A percentile compares a stretch with the other conserved stretches of the same genome.
Conservation (phyloP, 2,797 vertebrate species). For the Hapalemur alaotrensis region DNA sequence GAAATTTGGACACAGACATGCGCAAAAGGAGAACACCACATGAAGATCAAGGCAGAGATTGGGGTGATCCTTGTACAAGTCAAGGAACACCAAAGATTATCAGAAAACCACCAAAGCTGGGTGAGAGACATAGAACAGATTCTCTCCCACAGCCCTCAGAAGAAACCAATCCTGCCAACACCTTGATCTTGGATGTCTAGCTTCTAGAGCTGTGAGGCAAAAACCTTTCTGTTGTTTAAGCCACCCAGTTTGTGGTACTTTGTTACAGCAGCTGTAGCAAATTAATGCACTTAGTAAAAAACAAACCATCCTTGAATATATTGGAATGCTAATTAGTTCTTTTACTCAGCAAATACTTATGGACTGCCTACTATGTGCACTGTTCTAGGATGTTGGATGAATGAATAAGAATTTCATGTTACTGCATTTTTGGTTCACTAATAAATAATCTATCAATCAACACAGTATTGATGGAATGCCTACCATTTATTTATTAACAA, state of each 20-base stretch:
- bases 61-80: background rate
- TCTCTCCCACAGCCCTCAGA: background rate
- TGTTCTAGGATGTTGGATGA: constrained; percentile 12
- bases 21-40: background rate
- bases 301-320: background rate
- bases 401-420: background rate
- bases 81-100: background rate
- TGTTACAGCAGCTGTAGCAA: background rate
- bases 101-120: background rate
- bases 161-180: background rate
- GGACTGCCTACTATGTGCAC: background rate
- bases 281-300: background rate
- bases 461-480: background rate
- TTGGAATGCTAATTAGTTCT: background rate
- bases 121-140: background rate
- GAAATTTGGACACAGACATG: background rate
- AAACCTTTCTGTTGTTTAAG: background rate
- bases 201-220: background rate
- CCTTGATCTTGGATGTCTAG: background rate
- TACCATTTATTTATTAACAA: constrained; percentile 21
- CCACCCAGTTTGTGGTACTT: background rate
- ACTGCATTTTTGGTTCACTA: background rate
- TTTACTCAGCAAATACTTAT: background rate
- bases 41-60: background rate
- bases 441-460: background rate